Evolutionary conservation across 53 echinoderm and acorn worm species (phyloP).

Genomic region (Echinometra lucunter): DNA sequence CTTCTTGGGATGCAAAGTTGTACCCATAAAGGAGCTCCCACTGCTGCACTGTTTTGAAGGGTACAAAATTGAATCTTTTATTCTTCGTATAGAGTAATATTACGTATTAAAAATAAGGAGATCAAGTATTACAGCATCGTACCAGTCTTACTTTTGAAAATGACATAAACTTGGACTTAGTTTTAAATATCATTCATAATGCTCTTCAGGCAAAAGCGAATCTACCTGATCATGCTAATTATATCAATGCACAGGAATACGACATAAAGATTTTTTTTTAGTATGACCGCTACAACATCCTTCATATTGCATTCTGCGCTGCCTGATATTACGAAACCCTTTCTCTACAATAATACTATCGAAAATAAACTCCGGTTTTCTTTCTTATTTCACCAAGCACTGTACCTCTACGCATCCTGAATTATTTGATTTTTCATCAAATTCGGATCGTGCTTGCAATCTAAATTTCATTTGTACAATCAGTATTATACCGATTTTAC

Average conservation of each 20-base stretch:
- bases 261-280: background rate
- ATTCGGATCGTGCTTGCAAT: background rate
- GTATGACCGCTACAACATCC: background rate
- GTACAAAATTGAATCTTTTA: too few relatives aligned
- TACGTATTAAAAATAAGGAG: too few relatives aligned
- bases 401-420: background rate
- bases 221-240: background rate
- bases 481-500: background rate
- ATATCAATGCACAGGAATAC: background rate
- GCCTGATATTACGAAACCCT: background rate
- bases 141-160: too few relatives aligned
- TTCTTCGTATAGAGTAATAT: too few relatives aligned
- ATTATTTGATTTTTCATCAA: conserved; percentile 18
- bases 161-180: too few relatives aligned
- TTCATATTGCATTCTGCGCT: background rate
- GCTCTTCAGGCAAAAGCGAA: too few relatives aligned
- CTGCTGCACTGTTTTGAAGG: too few relatives aligned
- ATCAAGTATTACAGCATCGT: too few relatives aligned
- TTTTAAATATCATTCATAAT: too few relatives aligned
- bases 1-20: too few relatives aligned
- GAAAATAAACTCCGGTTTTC: background rate
- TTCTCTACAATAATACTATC: background rate
- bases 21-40: too few relatives aligned
- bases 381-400: background rate
- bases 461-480: conserved; percentile 8